Conservation (phyloP, 2,888 invertebrate genomes). For the Ornithoptera alexandrae region DNA sequence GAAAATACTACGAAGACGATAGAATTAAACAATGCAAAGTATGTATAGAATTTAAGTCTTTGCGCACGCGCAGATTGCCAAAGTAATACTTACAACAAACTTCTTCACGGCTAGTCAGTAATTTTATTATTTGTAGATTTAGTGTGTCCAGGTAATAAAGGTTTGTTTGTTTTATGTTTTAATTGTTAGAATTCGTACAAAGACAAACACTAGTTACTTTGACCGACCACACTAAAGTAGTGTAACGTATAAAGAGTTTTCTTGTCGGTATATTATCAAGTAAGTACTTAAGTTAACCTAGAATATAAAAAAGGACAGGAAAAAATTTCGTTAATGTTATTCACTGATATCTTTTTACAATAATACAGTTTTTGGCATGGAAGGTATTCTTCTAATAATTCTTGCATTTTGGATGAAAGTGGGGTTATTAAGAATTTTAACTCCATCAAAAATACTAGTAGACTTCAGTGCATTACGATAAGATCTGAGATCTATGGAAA, state of each 20-base stretch:
- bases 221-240: not conserved
- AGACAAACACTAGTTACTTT: conserved; percentile 21
- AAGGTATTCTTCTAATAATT: no score
- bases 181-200: conserved; percentile 23
- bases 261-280: no score
- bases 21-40: not conserved
- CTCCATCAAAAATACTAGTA: no score
- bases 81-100: conserved; percentile 5
- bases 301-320: no score
- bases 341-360: no score
- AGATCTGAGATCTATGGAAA: no score
- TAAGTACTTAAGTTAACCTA: no score
- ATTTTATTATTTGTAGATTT: conserved; percentile 54
- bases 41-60: not conserved
- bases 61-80: not conserved
- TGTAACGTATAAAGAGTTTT: not conserved
- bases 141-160: conserved; percentile 49
- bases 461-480: no score
- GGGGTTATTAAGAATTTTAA: no score
- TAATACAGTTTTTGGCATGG: no score
- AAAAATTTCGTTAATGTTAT: no score
- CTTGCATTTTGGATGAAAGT: no score
- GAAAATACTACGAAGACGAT: not conserved
- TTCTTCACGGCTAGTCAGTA: conserved; percentile 43
- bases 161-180: conserved; percentile 36